Evolutionary conservation across 1,140 invertebrate genomes (phyloP).

Genomic region (Polypedilum pembai): DNA sequence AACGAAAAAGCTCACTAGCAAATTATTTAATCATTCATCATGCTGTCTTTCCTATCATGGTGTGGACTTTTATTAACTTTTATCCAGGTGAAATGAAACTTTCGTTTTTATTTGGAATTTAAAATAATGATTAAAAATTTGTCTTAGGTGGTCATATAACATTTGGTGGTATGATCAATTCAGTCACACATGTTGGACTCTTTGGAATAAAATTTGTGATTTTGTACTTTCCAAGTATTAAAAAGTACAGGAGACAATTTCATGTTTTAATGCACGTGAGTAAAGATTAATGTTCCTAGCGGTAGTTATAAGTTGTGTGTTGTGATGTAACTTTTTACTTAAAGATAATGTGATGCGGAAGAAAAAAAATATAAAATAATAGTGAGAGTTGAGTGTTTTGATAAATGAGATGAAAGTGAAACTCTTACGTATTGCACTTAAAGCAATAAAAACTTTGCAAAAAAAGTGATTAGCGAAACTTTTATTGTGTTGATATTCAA

Average conservation of each 20-base stretch:
- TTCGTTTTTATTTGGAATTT: too few relatives aligned
- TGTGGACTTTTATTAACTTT: neutral
- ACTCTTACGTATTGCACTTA: too few relatives aligned
- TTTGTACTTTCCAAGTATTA: neutral
- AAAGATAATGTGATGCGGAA: too few relatives aligned
- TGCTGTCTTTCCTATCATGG: neutral
- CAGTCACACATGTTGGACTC: neutral
- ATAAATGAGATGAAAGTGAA: too few relatives aligned
- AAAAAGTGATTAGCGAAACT: too few relatives aligned
- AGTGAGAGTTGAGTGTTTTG: too few relatives aligned
- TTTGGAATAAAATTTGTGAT: conserved; percentile 3
- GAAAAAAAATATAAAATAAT: too few relatives aligned
- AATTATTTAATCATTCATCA: conserved; percentile 5
- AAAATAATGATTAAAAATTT: too few relatives aligned
- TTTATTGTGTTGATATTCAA: too few relatives aligned
- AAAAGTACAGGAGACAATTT: neutral
- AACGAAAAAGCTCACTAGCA: neutral
- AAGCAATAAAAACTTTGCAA: too few relatives aligned
- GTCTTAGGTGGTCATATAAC: neutral
- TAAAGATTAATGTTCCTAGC: neutral
- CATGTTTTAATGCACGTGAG: neutral
- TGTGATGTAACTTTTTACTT: too few relatives aligned
- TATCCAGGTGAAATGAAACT: neutral
- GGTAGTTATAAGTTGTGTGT: too few relatives aligned
- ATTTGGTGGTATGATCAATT: neutral